Evolutionary conservation across 1,140 invertebrate genomes (phyloP), one percentile per base, ranked within the genome.

Genomic region (Globodera ellingtonae): DNA sequence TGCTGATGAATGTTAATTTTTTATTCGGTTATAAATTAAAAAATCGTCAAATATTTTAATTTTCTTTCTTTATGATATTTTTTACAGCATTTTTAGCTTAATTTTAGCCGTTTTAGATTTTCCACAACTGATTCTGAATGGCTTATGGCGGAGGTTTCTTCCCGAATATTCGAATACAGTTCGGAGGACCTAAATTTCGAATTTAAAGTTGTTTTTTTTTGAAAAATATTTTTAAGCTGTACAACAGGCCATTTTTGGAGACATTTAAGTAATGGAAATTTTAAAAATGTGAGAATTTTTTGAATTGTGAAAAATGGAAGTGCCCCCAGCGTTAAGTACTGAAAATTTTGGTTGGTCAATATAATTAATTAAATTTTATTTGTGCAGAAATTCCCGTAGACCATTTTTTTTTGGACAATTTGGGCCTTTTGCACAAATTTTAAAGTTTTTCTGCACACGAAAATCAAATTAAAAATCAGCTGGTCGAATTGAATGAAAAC

Each of bases 91-190:
- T 52, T 62, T 62, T 15, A 62, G 10, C 13, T 18, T 6, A 62
- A 62, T 62, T 62, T 62, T 62, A 62, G 4, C 13, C 84, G 79
- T 21, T 82, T 59, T 21, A 88, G 59, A 72, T 88, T 88, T 24
- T 86, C 83, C n/a, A 89, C 85, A 35, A 88, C 69, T 21, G 75
- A 75, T 65, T 84, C 81, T 15, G 86, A 81, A 56, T 75, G 73
- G 48, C 66, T 67, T 86, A 88, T 85, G 15, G 59, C 80, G 35
- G 77, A 44, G 6, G 88, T 84, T 56, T 85, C 83, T 47, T 89
- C 88, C 10, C 85, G 84, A 65, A 85, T 79, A 52, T 80, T 75
- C n/a, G 81, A 65, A 66, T 88, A 88, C 8, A 88, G 80, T 46
- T 81, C 70, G 13, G 87, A 84, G 7, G 87, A 87, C 35, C 85